Evolutionary conservation across 2,888 invertebrate species (phyloP), one percentile per base, ranked within the genome.

Genomic region (Anarsia innoxiella): DNA sequence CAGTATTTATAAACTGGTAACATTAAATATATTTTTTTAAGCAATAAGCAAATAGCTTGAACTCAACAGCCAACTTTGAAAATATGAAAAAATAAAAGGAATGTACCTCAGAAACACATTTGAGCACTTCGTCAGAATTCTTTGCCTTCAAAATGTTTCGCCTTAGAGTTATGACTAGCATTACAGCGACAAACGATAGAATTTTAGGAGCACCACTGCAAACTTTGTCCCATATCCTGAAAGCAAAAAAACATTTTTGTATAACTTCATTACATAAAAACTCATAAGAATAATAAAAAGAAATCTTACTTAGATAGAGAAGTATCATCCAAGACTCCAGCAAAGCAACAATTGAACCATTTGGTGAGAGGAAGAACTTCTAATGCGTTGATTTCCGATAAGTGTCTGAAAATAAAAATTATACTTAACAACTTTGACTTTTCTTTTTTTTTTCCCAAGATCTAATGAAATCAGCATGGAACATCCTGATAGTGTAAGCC

Each of bases 141-240:
- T 78, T 87, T 45, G 90, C 89, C 45, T 87, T 88, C 36, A 93
- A 61, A 42, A 94, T 78, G 44, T 88, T 87, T 50, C 91, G 82
- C 41, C 91, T 86, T 37, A 93, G 73, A 11, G 92, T 92, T 31
- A 90, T 89, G 3, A 94, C 78, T 33, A 93, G 78, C 53, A 91
- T 91, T 11, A 94, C 87, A 29, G 92, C 91, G 2, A 93, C 90
- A 68, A 91, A 95, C 0, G 92, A 88, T 30, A 96, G 83, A 54
- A 95, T 92, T 76, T 92, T 93, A 25, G 90, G 90, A 0, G 94
- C 94, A 2, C 95, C 95, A 26, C 93, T 94, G 59, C 93, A 91
- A 19, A 96, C 80, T 77, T 95, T 95, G 66, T 96, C 95, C 94
- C 95, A 95, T 46, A 96, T 91, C 65, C 94, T 94, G 51, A 56